A percentile compares a stretch with the other conserved stretches of the same genome.
These are phyloP conservation scores for Simalia tracyae DNA, from an alignment of 2,797 vertebrate species.

Conservation along the genomic window DNA sequence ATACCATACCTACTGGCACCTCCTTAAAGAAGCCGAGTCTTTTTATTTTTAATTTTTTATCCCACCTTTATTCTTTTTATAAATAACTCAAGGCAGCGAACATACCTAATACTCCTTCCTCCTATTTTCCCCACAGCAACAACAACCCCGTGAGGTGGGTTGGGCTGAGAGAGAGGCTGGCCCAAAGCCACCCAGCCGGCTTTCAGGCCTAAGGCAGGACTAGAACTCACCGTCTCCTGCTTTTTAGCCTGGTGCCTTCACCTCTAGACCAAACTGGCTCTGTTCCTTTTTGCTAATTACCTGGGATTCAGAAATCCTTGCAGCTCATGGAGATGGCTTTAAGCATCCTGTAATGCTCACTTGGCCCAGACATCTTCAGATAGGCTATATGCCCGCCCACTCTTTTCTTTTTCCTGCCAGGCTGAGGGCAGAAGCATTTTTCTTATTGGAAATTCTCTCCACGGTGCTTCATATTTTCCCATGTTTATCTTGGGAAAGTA, in stretches of 20 bases:
- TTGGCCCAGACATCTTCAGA: background rate
- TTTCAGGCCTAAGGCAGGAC: no score
- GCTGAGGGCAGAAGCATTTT: background rate
- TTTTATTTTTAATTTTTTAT: background rate
- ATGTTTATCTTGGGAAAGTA: background rate
- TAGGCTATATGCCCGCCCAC: background rate
- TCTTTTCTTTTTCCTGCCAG: background rate
- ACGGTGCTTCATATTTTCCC: background rate
- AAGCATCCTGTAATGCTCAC: background rate
- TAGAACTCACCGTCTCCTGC: no score
- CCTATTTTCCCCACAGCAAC: no score
- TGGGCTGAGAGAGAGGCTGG: no score
- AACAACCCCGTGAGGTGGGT: no score
- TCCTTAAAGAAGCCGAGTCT: background rate
- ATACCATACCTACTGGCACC: background rate
- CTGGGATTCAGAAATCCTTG: background rate
- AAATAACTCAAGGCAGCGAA: no score
- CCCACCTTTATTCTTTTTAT: no score
- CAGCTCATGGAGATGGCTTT: background rate
- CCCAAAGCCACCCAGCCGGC: no score
- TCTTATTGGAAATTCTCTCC: background rate
- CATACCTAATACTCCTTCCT: no score
- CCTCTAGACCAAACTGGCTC: no score
- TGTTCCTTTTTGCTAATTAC: background rate
- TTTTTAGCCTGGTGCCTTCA: no score